Evolutionary conservation across 1,140 invertebrate species (phyloP).

Genomic region (Aethina tumida): DNA sequence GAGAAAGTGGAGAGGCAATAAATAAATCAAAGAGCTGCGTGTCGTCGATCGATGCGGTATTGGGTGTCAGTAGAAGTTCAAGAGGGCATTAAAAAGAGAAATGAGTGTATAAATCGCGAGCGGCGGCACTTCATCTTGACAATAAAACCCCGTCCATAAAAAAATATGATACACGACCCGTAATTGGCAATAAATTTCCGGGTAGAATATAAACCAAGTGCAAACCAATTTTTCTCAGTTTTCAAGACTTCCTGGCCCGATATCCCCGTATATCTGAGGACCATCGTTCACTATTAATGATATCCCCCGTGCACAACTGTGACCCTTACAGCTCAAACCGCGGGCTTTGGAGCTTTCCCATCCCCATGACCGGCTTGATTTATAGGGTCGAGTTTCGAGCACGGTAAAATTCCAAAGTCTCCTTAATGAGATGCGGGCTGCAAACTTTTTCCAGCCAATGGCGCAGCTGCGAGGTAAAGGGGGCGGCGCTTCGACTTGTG

Average conservation of each 20-base stretch:
- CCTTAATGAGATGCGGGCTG: conserved; percentile 35
- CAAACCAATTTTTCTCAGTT: conserved; percentile 28
- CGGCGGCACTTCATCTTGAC: conserved; percentile 17
- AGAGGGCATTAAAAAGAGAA: conserved; percentile 16
- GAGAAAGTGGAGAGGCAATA: too few relatives aligned
- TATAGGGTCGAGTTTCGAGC: conserved; percentile 32
- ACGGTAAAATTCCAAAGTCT: conserved; percentile 33
- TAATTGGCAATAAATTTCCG: conserved; percentile 26
- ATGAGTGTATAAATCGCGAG: conserved; percentile 13
- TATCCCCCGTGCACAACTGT: conserved; percentile 17
- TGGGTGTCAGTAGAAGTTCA: conserved; percentile 2
- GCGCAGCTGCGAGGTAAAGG: conserved; percentile 17
- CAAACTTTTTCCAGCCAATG: conserved; percentile 35
- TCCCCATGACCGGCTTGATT: conserved; percentile 27
- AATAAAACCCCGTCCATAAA: conserved; percentile 12
- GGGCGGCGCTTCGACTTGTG: conserved; percentile 19
- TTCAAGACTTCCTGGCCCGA: conserved; percentile 22
- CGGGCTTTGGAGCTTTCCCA: conserved; percentile 14
- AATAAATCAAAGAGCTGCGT: conserved; percentile 9
- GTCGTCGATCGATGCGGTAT: conserved; percentile 8
- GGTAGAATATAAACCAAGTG: conserved; percentile 18
- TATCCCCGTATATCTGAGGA: conserved; percentile 19
- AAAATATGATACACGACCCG: conserved; percentile 18
- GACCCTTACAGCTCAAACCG: conserved; percentile 15
- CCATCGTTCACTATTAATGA: conserved; percentile 30